Evolutionary conservation across 2,797 vertebrate genomes (phyloP).

Genomic region (Danio kyathit): DNA sequence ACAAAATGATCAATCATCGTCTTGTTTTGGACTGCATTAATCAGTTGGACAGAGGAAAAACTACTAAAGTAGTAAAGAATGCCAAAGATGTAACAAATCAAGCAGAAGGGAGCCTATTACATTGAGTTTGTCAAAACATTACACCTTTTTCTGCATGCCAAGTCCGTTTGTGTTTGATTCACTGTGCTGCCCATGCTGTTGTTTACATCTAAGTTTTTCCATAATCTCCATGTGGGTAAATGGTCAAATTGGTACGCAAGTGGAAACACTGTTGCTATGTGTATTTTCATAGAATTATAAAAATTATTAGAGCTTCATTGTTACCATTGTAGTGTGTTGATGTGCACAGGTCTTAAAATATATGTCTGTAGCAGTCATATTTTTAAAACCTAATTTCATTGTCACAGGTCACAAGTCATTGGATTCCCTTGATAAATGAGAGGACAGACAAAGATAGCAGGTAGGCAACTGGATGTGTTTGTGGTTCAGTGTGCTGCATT

Average conservation of each 20-base stretch:
- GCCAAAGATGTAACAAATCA: too few relatives aligned
- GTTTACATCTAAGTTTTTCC: too few relatives aligned
- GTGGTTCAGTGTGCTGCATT: slow-evolving; percentile 20
- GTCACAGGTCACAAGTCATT: slow-evolving; percentile 92
- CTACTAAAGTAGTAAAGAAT: too few relatives aligned
- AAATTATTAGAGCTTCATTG: background rate
- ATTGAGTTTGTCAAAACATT: too few relatives aligned
- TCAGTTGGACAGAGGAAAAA: too few relatives aligned
- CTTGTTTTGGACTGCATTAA: too few relatives aligned
- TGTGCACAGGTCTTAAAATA: background rate
- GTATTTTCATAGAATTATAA: background rate
- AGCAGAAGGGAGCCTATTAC: too few relatives aligned
- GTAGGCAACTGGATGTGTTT: slow-evolving; percentile 68
- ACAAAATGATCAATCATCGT: too few relatives aligned
- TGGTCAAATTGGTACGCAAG: background rate
- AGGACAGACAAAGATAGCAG: slow-evolving; percentile 98
- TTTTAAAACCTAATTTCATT: background rate
- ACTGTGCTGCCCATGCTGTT: too few relatives aligned
- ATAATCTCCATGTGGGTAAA: background rate
- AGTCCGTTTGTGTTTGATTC: too few relatives aligned
- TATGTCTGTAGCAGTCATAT: background rate
- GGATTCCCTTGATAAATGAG: slow-evolving; percentile 97
- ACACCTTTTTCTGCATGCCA: too few relatives aligned
- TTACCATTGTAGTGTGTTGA: background rate
- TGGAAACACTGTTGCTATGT: background rate